These are phyloP conservation scores for Pandemis cinnamomeana DNA, from an alignment of 2,888 invertebrate genomes.

Conservation along the genomic window DNA sequence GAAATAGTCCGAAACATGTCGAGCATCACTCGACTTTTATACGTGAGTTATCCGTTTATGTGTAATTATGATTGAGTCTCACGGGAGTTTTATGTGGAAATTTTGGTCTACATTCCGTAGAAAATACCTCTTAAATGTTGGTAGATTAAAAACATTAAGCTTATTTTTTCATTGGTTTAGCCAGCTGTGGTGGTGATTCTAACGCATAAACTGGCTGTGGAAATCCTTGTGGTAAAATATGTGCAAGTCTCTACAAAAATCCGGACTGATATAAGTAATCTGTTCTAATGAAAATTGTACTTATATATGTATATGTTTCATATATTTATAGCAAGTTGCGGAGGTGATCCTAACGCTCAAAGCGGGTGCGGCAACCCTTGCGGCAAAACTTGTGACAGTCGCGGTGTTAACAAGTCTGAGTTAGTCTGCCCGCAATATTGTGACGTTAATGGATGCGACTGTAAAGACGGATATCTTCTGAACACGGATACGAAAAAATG, in stretches of 20 bases:
- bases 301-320: neutral
- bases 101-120: too few relatives aligned
- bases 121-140: too few relatives aligned
- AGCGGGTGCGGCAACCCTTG: conserved; percentile 34
- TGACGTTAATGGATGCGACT: conserved; percentile 29
- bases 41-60: too few relatives aligned
- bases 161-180: neutral
- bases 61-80: too few relatives aligned
- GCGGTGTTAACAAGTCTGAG: conserved; percentile 18
- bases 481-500: conserved; percentile 20
- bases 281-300: too few relatives aligned
- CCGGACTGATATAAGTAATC: too few relatives aligned
- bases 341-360: conserved; percentile 23
- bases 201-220: too few relatives aligned
- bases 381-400: conserved; percentile 23
- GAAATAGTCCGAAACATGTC: too few relatives aligned
- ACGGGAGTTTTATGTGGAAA: too few relatives aligned
- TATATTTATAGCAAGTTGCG: conserved; percentile 19
- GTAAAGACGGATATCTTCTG: conserved; percentile 27
- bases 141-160: neutral
- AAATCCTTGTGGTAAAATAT: too few relatives aligned
- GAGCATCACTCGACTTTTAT: too few relatives aligned
- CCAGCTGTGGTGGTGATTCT: neutral
- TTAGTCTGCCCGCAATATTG: conserved; percentile 30
- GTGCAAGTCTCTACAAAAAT: too few relatives aligned